These are phyloP conservation scores for Cephus cinctus DNA, from an alignment of 1,140 invertebrate species.

Conservation along the genomic window DNA sequence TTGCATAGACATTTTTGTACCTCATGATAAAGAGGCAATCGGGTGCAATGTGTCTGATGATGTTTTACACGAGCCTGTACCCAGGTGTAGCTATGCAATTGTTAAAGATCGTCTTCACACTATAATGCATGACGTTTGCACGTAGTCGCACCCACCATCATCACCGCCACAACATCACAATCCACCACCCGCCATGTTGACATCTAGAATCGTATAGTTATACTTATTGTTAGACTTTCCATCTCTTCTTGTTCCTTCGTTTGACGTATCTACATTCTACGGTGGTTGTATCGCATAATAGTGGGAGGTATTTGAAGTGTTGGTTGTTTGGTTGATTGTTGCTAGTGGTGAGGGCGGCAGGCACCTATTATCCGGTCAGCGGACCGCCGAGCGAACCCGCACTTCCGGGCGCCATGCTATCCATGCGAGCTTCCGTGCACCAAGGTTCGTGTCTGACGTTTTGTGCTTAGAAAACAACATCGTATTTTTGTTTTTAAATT, in stretches of 20 bases:
- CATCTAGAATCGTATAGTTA: no score
- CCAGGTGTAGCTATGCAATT: no score
- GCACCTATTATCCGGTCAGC: slow-evolving; percentile 90
- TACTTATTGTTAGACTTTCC: slow-evolving; percentile 1
- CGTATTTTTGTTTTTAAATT: slow-evolving; percentile 10
- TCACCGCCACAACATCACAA: slow-evolving; percentile 15
- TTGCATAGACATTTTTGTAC: no score
- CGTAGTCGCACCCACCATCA: slow-evolving; percentile 30
- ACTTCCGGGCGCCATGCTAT: slow-evolving; percentile 58
- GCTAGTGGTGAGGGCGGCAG: slow-evolving; percentile 88
- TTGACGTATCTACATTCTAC: slow-evolving; percentile 11
- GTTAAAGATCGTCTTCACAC: slow-evolving; percentile 9
- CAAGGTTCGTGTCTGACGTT: slow-evolving; percentile 54
- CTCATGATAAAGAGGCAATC: no score
- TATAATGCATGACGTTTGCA: slow-evolving; percentile 34
- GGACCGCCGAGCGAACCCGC: slow-evolving; percentile 64
- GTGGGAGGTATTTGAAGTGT: slow-evolving; percentile 57
- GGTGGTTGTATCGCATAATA: slow-evolving; percentile 22
- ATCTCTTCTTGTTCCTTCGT: slow-evolving; percentile 1
- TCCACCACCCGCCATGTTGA: no score
- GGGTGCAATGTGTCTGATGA: no score
- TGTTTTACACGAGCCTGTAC: no score
- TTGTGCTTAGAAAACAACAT: slow-evolving; percentile 37
- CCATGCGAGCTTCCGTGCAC: slow-evolving; percentile 59
- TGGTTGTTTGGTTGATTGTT: slow-evolving; percentile 64